Evolutionary conservation across 2,113 vertebrate species (phyloP).

Genomic region (Carlito syrichta): DNA sequence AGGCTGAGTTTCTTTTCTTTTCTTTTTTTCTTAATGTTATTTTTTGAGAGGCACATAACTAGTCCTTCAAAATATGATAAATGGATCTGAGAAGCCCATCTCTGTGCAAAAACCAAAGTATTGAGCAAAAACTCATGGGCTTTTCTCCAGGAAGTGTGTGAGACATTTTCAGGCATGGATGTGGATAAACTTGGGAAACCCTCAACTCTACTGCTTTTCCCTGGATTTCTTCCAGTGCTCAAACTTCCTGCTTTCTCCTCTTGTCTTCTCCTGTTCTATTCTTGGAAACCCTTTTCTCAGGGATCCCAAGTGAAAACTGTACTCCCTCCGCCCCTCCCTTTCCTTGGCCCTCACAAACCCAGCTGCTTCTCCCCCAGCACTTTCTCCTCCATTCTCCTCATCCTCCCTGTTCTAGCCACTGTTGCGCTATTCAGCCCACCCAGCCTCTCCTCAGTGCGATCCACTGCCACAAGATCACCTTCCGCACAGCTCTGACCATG

Average conservation of each 20-base stretch:
- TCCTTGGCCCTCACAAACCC: too few species aligned
- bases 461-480: background rate
- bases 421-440: background rate
- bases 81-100: background rate
- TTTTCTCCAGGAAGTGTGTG: background rate
- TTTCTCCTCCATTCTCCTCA: background rate
- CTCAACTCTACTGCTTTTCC: background rate
- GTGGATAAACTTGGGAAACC: background rate
- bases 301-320: background rate
- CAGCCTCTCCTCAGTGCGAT: background rate
- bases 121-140: fast-evolving
- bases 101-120: background rate
- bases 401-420: fast-evolving
- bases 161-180: background rate
- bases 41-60: background rate
- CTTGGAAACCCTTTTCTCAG: background rate
- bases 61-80: background rate
- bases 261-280: background rate
- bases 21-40: background rate
- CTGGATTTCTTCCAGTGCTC: background rate
- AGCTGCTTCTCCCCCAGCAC: background rate
- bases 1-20: background rate
- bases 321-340: background rate
- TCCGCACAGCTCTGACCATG: background rate
- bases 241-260: background rate